Evolutionary conservation across 2,888 invertebrate species (phyloP).

Genomic region (Machimus atricapillus): DNA sequence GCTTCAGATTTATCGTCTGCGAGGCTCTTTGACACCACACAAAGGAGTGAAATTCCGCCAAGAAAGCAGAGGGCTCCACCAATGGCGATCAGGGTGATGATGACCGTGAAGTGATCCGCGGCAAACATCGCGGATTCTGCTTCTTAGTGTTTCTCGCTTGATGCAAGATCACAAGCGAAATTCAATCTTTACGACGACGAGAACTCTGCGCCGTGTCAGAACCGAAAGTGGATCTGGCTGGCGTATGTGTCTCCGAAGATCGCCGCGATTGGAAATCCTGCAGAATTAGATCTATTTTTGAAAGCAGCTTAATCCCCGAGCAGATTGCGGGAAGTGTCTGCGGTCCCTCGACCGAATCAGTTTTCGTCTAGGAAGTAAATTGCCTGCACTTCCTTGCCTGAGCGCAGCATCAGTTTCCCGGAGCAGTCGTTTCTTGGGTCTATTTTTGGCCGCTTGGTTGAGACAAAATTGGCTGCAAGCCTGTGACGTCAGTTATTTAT

Average conservation of each 20-base stretch:
- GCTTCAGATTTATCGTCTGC: constrained; percentile 12
- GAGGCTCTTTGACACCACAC: constrained; percentile 2
- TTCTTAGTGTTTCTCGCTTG: background rate
- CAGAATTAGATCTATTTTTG: background rate
- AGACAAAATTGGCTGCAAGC: constrained; percentile 1
- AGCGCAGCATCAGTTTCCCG: background rate
- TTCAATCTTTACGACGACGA: background rate
- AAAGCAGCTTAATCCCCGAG: background rate
- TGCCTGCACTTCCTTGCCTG: background rate
- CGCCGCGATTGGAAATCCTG: background rate
- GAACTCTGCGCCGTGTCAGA: background rate
- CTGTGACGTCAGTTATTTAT: constrained; percentile 17
- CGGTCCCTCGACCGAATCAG: background rate
- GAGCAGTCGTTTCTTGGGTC: background rate
- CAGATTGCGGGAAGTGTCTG: background rate
- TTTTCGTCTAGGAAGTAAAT: constrained; percentile 28
- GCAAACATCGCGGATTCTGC: background rate
- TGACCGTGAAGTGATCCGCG: background rate
- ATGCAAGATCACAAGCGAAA: background rate
- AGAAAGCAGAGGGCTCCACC: constrained; percentile 36
- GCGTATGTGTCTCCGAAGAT: background rate
- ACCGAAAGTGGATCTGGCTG: background rate
- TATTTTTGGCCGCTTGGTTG: background rate
- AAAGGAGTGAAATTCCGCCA: constrained; percentile 13
- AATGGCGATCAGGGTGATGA: constrained; percentile 1